A percentile compares a stretch with the other conserved stretches of the same genome.
Conservation (phyloP, 2,888 invertebrate species). For the Lutraria lutraria region DNA sequence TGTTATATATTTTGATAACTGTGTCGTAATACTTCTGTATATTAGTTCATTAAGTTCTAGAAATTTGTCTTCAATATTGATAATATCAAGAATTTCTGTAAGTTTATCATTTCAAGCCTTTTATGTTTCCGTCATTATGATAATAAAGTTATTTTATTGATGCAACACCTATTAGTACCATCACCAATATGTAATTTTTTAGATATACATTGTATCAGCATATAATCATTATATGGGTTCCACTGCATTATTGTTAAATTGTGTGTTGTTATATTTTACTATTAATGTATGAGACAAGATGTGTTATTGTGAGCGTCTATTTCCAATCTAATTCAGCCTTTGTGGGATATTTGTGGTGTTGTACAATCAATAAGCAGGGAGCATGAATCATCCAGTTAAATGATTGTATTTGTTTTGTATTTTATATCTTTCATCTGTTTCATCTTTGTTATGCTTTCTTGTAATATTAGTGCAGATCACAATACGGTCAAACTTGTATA, state of each 20-base stretch:
- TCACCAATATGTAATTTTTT: background rate
- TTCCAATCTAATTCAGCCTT: background rate
- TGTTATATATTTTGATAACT: too few species aligned
- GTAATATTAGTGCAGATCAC: background rate
- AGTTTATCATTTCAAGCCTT: background rate
- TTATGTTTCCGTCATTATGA: background rate
- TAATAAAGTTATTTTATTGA: background rate
- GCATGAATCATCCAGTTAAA: background rate
- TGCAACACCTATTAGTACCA: background rate
- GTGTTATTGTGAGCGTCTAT: background rate
- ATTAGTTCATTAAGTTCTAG: too few species aligned
- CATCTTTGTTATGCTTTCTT: background rate
- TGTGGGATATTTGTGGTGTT: background rate
- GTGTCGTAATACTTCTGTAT: too few species aligned
- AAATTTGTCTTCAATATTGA: too few species aligned
- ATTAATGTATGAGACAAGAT: background rate
- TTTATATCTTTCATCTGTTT: background rate
- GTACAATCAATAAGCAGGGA: background rate
- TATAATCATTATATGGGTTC: background rate
- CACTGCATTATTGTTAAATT: background rate
- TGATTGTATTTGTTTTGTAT: background rate
- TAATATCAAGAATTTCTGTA: too few species aligned
- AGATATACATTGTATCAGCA: background rate
- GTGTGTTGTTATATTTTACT: background rate
- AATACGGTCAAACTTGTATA: background rate